phyloP scores from a whole-genome alignment of 2,113 vertebrate genomes.

The Ornithorhynchus anatinus region DNA sequence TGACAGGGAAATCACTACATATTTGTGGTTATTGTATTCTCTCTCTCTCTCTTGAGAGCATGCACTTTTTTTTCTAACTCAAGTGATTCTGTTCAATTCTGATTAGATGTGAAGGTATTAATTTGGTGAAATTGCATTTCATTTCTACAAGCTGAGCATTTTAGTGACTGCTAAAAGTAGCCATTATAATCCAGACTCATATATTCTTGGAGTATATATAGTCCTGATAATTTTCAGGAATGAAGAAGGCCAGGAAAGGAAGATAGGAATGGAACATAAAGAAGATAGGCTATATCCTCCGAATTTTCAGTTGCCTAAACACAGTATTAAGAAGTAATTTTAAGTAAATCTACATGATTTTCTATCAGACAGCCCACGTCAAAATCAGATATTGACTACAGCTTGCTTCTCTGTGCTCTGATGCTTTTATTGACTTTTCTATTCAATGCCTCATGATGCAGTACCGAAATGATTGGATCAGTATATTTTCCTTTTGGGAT shows the following conservation, averaged over 20 bases:
- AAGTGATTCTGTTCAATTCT: background rate
- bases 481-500: conserved; percentile 53
- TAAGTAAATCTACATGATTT: conserved; percentile 47
- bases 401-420: conserved; percentile 57
- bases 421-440: conserved; percentile 67
- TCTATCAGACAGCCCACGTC: conserved; percentile 45
- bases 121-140: background rate
- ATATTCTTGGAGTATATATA: background rate
- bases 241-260: background rate
- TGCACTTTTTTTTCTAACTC: background rate
- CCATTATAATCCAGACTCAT: background rate
- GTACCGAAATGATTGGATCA: conserved; percentile 44
- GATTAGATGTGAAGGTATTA: background rate
- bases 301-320: conserved; percentile 8
- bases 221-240: background rate
- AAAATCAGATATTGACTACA: conserved; percentile 63
- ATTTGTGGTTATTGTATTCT: background rate
- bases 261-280: background rate
- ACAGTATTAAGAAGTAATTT: conserved; percentile 45
- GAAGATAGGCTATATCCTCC: background rate
- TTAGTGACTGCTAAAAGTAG: background rate
- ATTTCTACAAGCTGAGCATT: background rate
- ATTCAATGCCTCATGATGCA: conserved; percentile 38
- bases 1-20: background rate
- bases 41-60: too few relatives aligned